Evolutionary conservation across 2,797 vertebrate genomes (phyloP), one percentile per base, ranked within the genome.

Genomic region (Philypnodon macrostomus): DNA sequence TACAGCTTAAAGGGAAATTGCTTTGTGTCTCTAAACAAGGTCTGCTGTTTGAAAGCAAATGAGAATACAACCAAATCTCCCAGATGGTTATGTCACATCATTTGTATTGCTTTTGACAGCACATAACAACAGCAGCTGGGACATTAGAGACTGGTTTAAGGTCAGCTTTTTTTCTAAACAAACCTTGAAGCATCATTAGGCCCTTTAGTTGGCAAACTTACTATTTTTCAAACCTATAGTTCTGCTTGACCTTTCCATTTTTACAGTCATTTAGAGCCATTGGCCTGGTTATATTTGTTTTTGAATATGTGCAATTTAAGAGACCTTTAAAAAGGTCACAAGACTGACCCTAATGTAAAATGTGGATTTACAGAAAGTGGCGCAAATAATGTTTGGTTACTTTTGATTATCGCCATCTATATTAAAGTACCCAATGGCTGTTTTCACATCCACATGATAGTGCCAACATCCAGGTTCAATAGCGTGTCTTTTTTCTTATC

Each of bases 251-350:
- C 77, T 85, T 85, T 81, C 29, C 51, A 41, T 70, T 64, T 52
- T 54, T 63, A 42, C 51, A 24, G n/a, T 46, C 35, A 38, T 64
- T 71, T 63, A 60, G 56, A 62, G 49, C 46, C 32, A 32, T 7
- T 12, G 24, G 52, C 39, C 52, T 37, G 50, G 45, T 75, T 69
- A 66, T 45, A 56, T 80, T 73, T 68, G 47, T 75, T 75, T 75
- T 74, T 66, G 68, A 76, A 83, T 70, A 70, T 73, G 72, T 73
- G 67, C 68, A 72, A 77, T 81, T 77, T 63, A 69, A 77, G 41
- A 59, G 70, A 54, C 45, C 61, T 78, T 79, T 80, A 37, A 70
- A 83, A 83, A 83, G 75, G 78, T 80, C 72, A 75, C 4, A 52
- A 47, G 45, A 46, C 37, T 52, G 47, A 75, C 64, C 64, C 42